Conservation (phyloP, 2,113 vertebrate species). For the Cygnus buccinator region DNA sequence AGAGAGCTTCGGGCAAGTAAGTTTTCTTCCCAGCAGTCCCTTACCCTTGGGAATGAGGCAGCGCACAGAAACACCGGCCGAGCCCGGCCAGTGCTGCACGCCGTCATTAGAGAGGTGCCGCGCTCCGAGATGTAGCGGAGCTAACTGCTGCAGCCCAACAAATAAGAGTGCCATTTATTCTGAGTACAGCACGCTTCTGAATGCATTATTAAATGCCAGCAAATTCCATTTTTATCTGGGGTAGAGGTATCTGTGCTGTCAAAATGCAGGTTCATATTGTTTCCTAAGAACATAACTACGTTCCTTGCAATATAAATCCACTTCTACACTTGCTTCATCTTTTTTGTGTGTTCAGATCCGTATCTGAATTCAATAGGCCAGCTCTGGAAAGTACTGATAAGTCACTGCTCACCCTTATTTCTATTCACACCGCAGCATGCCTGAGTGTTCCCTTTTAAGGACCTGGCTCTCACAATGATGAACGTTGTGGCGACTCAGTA, state of each 20-base stretch:
- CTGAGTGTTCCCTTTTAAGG: background rate
- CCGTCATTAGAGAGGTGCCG: background rate
- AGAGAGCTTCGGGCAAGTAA: background rate
- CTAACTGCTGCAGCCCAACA: background rate
- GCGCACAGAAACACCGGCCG: background rate
- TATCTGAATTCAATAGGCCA: background rate
- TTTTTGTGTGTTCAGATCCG: background rate
- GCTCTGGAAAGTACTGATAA: background rate
- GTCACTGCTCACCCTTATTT: background rate
- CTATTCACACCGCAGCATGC: background rate
- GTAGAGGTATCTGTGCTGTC: background rate
- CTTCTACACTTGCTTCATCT: background rate
- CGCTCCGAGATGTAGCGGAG: background rate
- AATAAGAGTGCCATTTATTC: background rate
- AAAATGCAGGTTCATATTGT: background rate
- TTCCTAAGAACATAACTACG: background rate
- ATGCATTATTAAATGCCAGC: background rate
- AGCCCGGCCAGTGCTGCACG: background rate
- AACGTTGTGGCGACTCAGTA: background rate
- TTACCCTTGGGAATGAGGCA: background rate
- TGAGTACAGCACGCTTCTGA: background rate
- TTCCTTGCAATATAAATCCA: background rate
- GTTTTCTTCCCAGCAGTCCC: background rate
- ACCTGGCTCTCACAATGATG: background rate
- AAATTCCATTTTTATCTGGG: background rate